A percentile compares a stretch with the other conserved stretches of the same genome.
These are phyloP conservation scores for Holacanthus passer DNA, from an alignment of 2,113 vertebrate species.

Conservation along the genomic window DNA sequence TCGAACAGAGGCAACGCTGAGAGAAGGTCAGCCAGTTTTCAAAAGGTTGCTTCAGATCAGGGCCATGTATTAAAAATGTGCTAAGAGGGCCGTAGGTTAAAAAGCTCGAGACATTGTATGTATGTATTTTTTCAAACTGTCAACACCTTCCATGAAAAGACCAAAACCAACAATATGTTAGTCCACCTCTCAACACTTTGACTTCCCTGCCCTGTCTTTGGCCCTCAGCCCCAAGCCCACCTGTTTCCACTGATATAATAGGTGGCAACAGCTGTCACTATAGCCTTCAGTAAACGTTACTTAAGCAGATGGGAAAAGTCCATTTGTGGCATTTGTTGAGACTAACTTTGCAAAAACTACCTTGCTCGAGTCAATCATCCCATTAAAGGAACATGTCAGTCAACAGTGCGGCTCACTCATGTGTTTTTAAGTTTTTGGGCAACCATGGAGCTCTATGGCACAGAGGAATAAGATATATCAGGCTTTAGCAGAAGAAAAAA, in stretches of 20 bases:
- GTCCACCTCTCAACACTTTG: neutral
- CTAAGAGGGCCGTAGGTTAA: neutral
- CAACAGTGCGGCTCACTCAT: neutral
- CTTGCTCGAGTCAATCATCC: too few species aligned
- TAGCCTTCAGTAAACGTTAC: too few species aligned
- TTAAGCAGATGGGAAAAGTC: too few species aligned
- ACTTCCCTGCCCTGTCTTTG: neutral
- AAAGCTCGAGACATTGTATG: neutral
- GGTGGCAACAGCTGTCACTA: too few species aligned
- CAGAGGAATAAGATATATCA: neutral
- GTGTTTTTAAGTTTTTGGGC: neutral
- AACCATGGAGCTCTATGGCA: too few species aligned
- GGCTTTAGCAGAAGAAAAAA: neutral
- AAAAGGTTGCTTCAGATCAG: conserved; percentile 34
- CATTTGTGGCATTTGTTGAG: too few species aligned
- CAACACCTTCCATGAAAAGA: neutral
- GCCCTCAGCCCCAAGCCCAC: neutral
- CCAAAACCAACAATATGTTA: neutral
- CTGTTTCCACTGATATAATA: neutral
- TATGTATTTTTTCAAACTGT: neutral
- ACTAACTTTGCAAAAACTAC: too few species aligned
- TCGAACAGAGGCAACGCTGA: neutral
- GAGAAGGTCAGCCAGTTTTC: conserved; percentile 12
- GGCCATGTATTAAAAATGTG: neutral
- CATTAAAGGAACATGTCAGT: conserved; percentile 4